Evolutionary conservation across 2,113 vertebrate genomes (phyloP), one percentile per base, ranked within the genome.

Genomic region (Pogona vitticeps): DNA sequence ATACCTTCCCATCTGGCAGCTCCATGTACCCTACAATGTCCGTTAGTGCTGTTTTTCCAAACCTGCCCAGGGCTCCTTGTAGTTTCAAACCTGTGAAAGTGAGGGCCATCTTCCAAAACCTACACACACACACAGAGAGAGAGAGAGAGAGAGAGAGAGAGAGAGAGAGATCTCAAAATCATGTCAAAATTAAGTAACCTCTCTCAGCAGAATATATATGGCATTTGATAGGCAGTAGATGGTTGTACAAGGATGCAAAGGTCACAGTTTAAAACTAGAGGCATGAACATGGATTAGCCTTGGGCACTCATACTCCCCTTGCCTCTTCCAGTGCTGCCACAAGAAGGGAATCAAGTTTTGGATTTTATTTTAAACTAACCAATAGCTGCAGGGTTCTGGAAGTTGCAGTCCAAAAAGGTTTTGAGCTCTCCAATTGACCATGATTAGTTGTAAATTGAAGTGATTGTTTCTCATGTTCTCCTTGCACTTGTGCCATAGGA

Each of bases 61-160:
- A 99, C 89, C 97, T 96, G 88, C 98, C 98, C 63, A 98, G 91
- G 58, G 94, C 85, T 59, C 98, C 98, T 93, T 98, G 97, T 88
- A 99, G 91, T 94, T 99, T 99, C 61, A 98, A 97, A 31, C 98
- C 97, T 15, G 98, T 99, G 89, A 98, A 98, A 0, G 98, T 98
- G 58, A 91, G 91, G 36, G 96, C 96, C 96, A 98, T 98, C 95
- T 97, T 98, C 98, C 99, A 99, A 94, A 99, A 99, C 91, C 98
- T 99, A 85, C 40, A 4, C 10, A 88, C 0, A 91, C n/a, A n/a
- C n/a, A n/a, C n/a, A n/a, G n/a, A n/a, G n/a, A n/a, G n/a, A n/a
- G n/a, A n/a, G n/a, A n/a, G n/a, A n/a, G n/a, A n/a, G n/a, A n/a
- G n/a, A n/a, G n/a, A n/a, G n/a, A n/a, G n/a, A n/a, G n/a, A n/a